Evolutionary conservation across 2,888 invertebrate species (phyloP), one percentile per base, ranked within the genome.

Genomic region (Chalcis sispes): DNA sequence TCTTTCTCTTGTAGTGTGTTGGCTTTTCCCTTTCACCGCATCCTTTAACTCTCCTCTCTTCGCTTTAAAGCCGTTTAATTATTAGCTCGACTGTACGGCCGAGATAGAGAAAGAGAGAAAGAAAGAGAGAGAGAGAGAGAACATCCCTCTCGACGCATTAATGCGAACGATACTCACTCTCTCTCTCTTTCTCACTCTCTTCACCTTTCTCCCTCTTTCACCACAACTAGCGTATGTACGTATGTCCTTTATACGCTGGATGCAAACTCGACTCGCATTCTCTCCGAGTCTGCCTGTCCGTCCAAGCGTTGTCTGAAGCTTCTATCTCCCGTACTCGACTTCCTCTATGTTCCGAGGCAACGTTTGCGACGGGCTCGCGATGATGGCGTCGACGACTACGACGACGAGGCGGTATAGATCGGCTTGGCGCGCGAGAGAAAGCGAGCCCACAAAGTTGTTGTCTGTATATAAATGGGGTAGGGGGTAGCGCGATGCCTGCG

Each of bases 1-100:
- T n/a, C 46, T 15, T 46, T n/a, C 46, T n/a, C 46, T 15, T 46
- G n/a, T 64, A 36, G 5, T 10, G 4, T 36, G 4, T 36, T 15
- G 54, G 52, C 64, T 56, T 62, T 70, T 64, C 64, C 46, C 46
- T 46, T n/a, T 59, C 58, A 20, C 36, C 32, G 52, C 42, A 27
- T 42, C 72, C 36, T n/a, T n/a, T n/a, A n/a, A n/a, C n/a, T 27
- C 20, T n/a, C 0, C 27, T 0, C 29, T 25, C 27, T 56, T 52
- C 64, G 25, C 73, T 71, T 54, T 32, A 74, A 74, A 84, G 83
- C 82, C 83, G 82, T 85, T 87, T 86, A 85, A 87, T 86, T 85
- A 86, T 85, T 87, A 85, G 84, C 84, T 79, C 74, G 83, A 82
- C 83, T 85, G 83, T 83, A 83, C 80, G 79, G 71, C 66, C 77